Conservation (phyloP, 1,140 invertebrate genomes). For the Cherax destructor region DNA sequence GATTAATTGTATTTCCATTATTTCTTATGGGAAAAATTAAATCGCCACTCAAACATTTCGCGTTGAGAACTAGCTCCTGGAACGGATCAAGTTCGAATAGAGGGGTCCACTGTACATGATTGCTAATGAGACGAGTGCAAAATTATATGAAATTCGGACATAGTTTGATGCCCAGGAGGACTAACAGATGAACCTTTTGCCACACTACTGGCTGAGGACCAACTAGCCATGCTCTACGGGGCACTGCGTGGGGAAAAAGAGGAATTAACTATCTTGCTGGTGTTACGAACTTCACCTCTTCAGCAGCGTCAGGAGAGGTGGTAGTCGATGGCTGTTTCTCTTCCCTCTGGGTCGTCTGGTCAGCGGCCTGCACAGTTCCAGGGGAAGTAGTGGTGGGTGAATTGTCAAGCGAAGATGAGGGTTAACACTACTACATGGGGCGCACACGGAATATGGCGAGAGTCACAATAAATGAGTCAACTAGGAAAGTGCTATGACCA, state of each 20-base stretch:
- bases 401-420: neutral
- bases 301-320: slow-evolving; percentile 40
- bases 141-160: neutral
- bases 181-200: neutral
- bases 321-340: slow-evolving; percentile 32
- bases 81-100: no score
- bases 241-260: neutral
- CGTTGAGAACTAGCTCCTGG: no score
- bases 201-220: neutral
- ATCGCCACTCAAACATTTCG: no score
- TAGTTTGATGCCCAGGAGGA: neutral
- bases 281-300: slow-evolving; percentile 35
- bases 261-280: neutral
- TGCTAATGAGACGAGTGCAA: no score
- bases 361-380: neutral
- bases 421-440: neutral
- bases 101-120: no score
- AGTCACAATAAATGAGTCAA: neutral
- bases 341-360: slow-evolving; percentile 25
- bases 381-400: slow-evolving; percentile 8
- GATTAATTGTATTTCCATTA: no score
- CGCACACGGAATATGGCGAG: neutral
- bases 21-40: no score
- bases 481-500: neutral
- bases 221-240: slow-evolving; percentile 4